Evolutionary conservation across 2,888 invertebrate genomes (phyloP).

Genomic region (Automeris io): DNA sequence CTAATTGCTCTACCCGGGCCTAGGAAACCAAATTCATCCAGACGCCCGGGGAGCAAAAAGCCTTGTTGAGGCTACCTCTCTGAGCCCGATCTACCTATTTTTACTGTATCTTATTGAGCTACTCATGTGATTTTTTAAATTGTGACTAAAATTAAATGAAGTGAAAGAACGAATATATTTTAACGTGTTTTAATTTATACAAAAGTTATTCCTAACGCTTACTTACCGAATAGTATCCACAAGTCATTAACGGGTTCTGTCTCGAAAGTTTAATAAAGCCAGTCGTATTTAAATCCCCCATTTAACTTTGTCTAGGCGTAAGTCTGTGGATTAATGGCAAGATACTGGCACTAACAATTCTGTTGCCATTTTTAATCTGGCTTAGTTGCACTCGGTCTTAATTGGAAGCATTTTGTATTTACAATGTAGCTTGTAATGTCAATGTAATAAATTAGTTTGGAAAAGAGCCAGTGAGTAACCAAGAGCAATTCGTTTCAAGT

Average conservation of each 20-base stretch:
- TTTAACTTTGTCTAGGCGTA: slow-evolving; percentile 53
- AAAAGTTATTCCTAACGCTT: not conserved
- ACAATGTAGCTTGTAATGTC: not conserved
- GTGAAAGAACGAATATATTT: no score
- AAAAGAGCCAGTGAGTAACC: not conserved
- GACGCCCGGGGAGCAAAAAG: no score
- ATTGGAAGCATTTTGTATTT: slow-evolving; percentile 22
- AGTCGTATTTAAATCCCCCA: slow-evolving; percentile 50
- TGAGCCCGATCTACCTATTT: no score
- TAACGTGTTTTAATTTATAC: not conserved
- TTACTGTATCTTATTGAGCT: no score
- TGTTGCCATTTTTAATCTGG: slow-evolving; percentile 42
- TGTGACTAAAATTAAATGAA: no score
- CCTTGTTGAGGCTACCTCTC: no score
- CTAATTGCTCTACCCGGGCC: no score
- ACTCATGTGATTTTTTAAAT: no score
- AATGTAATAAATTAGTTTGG: slow-evolving; percentile 1
- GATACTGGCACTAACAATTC: slow-evolving; percentile 32
- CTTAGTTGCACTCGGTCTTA: slow-evolving; percentile 29
- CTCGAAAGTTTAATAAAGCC: slow-evolving; percentile 45
- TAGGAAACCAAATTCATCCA: no score
- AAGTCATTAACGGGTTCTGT: slow-evolving; percentile 28
- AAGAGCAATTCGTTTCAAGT: no score
- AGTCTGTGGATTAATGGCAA: slow-evolving; percentile 51
- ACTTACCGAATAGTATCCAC: slow-evolving; percentile 11